phyloP scores from a whole-genome alignment of 1,140 invertebrate genomes.

The Aphelenchoides fujianensis region DNA sequence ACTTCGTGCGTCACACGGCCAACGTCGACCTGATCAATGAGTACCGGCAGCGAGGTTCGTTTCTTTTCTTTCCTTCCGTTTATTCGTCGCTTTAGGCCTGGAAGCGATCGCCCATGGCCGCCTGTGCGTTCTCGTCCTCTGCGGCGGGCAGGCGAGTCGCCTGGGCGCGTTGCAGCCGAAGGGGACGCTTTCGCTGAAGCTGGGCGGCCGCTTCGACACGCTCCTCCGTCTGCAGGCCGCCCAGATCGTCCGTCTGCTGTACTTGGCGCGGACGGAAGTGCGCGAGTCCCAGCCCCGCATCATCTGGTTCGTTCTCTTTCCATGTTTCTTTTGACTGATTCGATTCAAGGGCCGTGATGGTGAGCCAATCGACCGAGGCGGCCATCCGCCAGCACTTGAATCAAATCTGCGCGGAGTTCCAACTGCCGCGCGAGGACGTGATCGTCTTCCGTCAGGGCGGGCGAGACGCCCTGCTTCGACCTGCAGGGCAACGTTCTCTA shows the following conservation, averaged over 20 bases:
- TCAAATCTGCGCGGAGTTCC: slow-evolving; percentile 74
- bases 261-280: slow-evolving; percentile 70
- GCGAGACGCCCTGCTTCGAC: slow-evolving; percentile 85
- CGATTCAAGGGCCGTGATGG: slow-evolving; percentile 82
- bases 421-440: slow-evolving; percentile 77
- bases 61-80: slow-evolving; percentile 20
- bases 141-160: slow-evolving; percentile 78
- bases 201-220: slow-evolving; percentile 62
- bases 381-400: slow-evolving; percentile 79
- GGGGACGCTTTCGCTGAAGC: slow-evolving; percentile 89
- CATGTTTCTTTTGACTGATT: slow-evolving; percentile 18
- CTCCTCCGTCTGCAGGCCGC: slow-evolving; percentile 93
- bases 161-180: slow-evolving; percentile 90
- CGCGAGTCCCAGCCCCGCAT: slow-evolving; percentile 67
- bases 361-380: slow-evolving; percentile 85
- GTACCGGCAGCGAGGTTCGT: slow-evolving; percentile 1
- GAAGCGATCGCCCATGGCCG: slow-evolving; percentile 50
- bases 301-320: slow-evolving; percentile 38
- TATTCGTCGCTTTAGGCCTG: slow-evolving; percentile 31
- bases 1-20: neutral
- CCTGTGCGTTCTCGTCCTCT: slow-evolving; percentile 54
- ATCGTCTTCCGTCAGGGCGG: slow-evolving; percentile 87
- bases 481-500: slow-evolving; percentile 90
- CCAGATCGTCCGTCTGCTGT: slow-evolving; percentile 76
- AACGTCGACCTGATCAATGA: slow-evolving; percentile 25